These are phyloP conservation scores for Enchytraeus crypticus DNA, from an alignment of 2,888 invertebrate species.

Conservation along the genomic window DNA sequence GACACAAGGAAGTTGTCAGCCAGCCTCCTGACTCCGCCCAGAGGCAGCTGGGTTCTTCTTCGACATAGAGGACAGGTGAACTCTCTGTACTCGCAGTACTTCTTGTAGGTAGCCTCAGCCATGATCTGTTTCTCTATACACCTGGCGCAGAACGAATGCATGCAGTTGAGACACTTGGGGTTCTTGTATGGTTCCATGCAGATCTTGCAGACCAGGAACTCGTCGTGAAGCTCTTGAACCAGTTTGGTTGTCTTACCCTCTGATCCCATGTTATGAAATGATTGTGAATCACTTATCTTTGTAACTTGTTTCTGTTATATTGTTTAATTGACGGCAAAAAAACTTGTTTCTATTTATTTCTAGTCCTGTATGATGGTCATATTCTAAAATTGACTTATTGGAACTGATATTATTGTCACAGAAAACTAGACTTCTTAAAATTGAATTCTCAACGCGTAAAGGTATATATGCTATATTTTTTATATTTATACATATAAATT, in stretches of 20 bases:
- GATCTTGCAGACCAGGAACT: slow-evolving; percentile 49
- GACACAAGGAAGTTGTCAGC: slow-evolving; percentile 50
- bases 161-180: slow-evolving; percentile 48
- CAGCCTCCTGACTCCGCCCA: slow-evolving; percentile 49
- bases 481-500: too few relatives aligned
- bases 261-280: too few relatives aligned
- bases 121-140: slow-evolving; percentile 48
- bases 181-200: slow-evolving; percentile 47
- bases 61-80: slow-evolving; percentile 49
- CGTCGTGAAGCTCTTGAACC: slow-evolving; percentile 48
- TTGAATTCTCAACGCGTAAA: too few relatives aligned
- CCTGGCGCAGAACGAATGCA: slow-evolving; percentile 48
- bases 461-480: too few relatives aligned
- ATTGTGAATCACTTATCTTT: too few relatives aligned
- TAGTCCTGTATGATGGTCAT: too few relatives aligned
- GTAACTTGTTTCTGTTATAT: too few relatives aligned
- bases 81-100: slow-evolving; percentile 48
- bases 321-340: too few relatives aligned
- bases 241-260: slow-evolving; percentile 31
- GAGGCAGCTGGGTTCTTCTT: slow-evolving; percentile 44
- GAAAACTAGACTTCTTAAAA: too few relatives aligned
- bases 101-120: slow-evolving; percentile 46
- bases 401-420: too few relatives aligned
- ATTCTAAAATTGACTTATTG: too few relatives aligned
- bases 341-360: too few relatives aligned